These are phyloP conservation scores for Channa argus DNA, from an alignment of 2,113 vertebrate genomes.

Conservation along the genomic window DNA sequence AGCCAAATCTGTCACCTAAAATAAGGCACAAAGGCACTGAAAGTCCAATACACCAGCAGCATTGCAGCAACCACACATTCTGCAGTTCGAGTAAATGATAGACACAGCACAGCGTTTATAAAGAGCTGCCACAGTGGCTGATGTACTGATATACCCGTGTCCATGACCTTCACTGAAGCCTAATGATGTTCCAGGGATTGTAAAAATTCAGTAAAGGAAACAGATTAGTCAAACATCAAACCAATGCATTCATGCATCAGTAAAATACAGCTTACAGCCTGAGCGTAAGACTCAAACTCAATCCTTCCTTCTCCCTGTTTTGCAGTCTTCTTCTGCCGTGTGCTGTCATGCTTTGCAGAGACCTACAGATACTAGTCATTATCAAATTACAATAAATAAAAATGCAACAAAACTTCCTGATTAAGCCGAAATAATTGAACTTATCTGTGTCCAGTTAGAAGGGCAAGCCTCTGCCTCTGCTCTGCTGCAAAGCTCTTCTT, in stretches of 20 bases:
- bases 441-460: too few relatives aligned
- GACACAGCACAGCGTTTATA: background rate
- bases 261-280: background rate
- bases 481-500: too few relatives aligned
- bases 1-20: background rate
- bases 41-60: background rate
- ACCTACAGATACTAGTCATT: too few relatives aligned
- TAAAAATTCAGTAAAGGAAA: constrained; percentile 7
- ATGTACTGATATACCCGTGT: background rate
- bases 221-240: background rate
- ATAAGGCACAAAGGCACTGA: background rate
- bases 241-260: background rate
- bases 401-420: too few relatives aligned
- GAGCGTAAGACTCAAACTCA: too few relatives aligned
- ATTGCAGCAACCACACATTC: background rate
- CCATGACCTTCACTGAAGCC: background rate
- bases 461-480: too few relatives aligned
- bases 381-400: too few relatives aligned
- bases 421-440: too few relatives aligned
- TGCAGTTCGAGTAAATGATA: background rate
- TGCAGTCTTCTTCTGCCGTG: too few relatives aligned
- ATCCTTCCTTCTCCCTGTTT: too few relatives aligned
- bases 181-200: background rate
- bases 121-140: background rate
- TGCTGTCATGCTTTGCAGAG: too few relatives aligned